Conservation (phyloP, 2,888 invertebrate species). For the Oligia fasciuncula region DNA sequence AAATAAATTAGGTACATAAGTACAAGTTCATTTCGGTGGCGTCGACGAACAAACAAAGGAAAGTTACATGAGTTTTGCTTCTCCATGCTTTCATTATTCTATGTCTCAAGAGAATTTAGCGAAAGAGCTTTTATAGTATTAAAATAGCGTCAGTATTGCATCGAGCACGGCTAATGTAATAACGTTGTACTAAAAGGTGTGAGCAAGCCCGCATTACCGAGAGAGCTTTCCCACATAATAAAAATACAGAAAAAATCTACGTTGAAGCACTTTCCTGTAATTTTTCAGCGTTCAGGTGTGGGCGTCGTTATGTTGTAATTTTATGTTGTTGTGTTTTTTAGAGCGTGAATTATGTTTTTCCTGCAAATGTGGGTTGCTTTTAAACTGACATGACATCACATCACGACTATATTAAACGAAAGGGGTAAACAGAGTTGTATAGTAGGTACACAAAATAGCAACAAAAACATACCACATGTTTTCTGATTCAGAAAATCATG, state of each 20-base stretch:
- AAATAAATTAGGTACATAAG: not conserved
- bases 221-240: conserved; percentile 66
- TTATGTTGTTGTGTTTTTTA: conserved; percentile 42
- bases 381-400: not conserved
- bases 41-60: not conserved
- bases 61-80: not conserved
- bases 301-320: conserved; percentile 31
- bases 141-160: conserved; percentile 59
- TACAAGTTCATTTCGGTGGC: not conserved
- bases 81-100: conserved; percentile 1
- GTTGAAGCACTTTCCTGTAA: conserved; percentile 58
- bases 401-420: not conserved
- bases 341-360: conserved; percentile 1
- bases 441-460: not conserved
- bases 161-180: conserved; percentile 62
- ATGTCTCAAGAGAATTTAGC: conserved; percentile 32
- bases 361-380: not conserved
- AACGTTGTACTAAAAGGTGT: conserved; percentile 62
- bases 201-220: conserved; percentile 61
- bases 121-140: conserved; percentile 57
- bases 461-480: not conserved
- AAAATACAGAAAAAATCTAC: conserved; percentile 55
- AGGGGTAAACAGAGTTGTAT: not conserved
- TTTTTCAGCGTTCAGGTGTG: conserved; percentile 51
- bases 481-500: no score